A percentile compares a stretch with the other conserved stretches of the same genome.
Conservation (phyloP, 2,888 invertebrate genomes). For the Papilio gigon region DNA sequence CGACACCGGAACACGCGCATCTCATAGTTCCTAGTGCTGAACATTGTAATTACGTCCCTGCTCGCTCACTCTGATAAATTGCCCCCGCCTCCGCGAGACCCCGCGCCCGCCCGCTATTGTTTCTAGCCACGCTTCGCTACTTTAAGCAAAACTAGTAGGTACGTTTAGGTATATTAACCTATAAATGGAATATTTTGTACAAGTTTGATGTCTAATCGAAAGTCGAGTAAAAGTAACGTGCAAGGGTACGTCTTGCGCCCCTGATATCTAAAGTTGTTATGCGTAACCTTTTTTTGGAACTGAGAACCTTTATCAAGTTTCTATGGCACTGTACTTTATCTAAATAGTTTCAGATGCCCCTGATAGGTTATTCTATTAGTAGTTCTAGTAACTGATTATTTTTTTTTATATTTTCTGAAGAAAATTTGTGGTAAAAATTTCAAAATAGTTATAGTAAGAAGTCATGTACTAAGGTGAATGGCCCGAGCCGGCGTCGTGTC, state of each 20-base stretch:
- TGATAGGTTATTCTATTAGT: not conserved
- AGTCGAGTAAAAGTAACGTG: too few species aligned
- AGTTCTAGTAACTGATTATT: not conserved
- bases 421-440: not conserved
- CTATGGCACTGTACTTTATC: not conserved
- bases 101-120: constrained; percentile 1
- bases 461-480: constrained; percentile 48
- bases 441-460: constrained; percentile 9
- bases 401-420: not conserved
- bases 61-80: constrained; percentile 34
- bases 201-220: constrained; percentile 18
- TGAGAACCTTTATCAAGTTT: not conserved
- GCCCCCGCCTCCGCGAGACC: constrained; percentile 6
- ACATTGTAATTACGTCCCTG: constrained; percentile 39
- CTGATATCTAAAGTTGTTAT: not conserved
- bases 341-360: not conserved
- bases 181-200: too few species aligned
- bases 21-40: constrained; percentile 33
- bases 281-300: not conserved
- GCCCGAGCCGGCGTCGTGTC: constrained; percentile 46
- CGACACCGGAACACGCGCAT: constrained; percentile 41
- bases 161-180: too few species aligned
- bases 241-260: too few species aligned
- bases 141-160: constrained; percentile 15
- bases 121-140: constrained; percentile 22